These are phyloP conservation scores for Rhinichthys klamathensis DNA, from an alignment of 2,113 vertebrate species.

Conservation along the genomic window DNA sequence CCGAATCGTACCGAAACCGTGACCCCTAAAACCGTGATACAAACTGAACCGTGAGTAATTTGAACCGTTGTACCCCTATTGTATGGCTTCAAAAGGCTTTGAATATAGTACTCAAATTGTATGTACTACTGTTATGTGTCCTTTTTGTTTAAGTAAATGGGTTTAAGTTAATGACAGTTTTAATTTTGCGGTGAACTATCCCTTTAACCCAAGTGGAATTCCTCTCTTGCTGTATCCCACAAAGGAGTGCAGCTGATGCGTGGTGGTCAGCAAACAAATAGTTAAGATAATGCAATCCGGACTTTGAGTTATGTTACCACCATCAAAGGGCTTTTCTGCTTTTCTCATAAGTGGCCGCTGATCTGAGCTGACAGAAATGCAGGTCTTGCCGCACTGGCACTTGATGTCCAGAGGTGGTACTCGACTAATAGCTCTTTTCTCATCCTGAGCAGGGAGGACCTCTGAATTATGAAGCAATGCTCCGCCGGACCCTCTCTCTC, in stretches of 20 bases:
- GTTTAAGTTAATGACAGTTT: not conserved
- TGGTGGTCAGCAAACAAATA: constrained; percentile 19
- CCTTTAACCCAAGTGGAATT: not conserved
- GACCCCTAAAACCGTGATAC: too few relatives aligned
- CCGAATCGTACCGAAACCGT: too few relatives aligned
- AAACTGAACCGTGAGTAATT: too few relatives aligned
- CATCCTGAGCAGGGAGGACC: constrained; percentile 73
- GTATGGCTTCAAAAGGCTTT: not conserved
- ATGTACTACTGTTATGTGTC: not conserved
- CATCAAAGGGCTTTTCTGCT: constrained; percentile 24
- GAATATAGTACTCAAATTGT: not conserved
- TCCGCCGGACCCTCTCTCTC: constrained; percentile 68
- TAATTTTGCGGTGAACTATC: not conserved
- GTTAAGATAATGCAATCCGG: not conserved
- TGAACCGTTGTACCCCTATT: too few relatives aligned
- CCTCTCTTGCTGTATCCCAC: not conserved
- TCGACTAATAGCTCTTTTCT: constrained; percentile 47
- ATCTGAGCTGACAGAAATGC: constrained; percentile 11
- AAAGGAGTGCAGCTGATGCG: constrained; percentile 1
- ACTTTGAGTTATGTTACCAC: constrained; percentile 36
- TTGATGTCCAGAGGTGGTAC: constrained; percentile 16
- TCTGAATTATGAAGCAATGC: constrained; percentile 83
- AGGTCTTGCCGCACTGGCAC: not conserved
- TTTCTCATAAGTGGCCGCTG: constrained; percentile 16
- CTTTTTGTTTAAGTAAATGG: not conserved